Percentiles rank a stretch among this genome's conserved stretches.
phyloP scores from a whole-genome alignment of 37 sponge, comb jelly and placozoan species.

The Aplysina aerophoba region DNA sequence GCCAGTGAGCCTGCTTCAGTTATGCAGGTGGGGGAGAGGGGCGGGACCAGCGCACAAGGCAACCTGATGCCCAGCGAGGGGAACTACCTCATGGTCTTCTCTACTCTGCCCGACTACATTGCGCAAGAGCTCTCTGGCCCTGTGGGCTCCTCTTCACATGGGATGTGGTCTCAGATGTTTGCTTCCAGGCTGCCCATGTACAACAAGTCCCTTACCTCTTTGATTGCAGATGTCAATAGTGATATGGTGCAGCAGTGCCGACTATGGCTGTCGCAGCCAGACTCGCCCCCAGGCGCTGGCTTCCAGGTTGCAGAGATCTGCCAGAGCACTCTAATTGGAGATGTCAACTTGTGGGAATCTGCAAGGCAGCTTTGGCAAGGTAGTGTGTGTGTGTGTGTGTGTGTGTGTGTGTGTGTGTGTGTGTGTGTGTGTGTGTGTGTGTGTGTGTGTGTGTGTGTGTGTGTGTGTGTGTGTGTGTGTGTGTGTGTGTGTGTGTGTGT shows the following conservation, averaged over 20 bases:
- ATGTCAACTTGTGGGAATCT: slow-evolving; percentile 6
- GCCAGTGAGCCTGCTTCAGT: no score
- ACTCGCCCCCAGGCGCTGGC: background rate
- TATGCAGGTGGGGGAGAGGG: background rate
- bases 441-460: no score
- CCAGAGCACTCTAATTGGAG: background rate
- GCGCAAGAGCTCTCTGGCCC: slow-evolving; percentile 15
- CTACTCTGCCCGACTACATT: slow-evolving; percentile 39
- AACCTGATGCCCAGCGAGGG: slow-evolving; percentile 36
- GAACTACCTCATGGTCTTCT: slow-evolving; percentile 48
- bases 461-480: no score
- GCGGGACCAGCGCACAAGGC: background rate
- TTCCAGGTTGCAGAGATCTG: slow-evolving; percentile 9
- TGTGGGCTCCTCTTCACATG: background rate
- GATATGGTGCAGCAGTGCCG: background rate
- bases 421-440: no score
- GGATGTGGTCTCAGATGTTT: background rate
- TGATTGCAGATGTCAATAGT: background rate
- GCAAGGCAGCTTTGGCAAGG: no score
- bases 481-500: no score
- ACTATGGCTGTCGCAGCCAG: no score
- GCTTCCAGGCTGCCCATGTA: background rate
- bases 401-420: no score
- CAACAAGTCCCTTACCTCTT: background rate
- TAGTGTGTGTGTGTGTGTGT: no score